Percentiles rank a stretch among this genome's conserved stretches.
These are phyloP conservation scores for Globia sparganii DNA, from an alignment of 2,888 invertebrate species.

Conservation along the genomic window DNA sequence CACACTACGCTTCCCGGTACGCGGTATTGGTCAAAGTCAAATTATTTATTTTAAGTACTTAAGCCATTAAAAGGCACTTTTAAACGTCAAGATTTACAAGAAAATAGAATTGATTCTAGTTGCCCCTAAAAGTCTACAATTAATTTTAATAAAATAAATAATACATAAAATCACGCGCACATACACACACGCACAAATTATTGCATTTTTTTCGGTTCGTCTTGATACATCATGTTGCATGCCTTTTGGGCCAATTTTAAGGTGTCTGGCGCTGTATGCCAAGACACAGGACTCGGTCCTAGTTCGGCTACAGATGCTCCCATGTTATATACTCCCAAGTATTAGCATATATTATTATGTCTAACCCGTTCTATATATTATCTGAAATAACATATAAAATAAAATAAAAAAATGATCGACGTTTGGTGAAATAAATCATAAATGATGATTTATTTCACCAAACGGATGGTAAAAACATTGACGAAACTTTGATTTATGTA, in stretches of 20 bases:
- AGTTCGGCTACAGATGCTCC: not conserved
- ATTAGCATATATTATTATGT: not conserved
- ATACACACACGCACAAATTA: too few species aligned
- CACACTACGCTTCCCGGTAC: too few species aligned
- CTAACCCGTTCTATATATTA: not conserved
- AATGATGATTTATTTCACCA: too few species aligned
- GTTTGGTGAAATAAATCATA: not conserved
- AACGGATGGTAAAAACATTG: not conserved
- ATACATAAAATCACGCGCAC: too few species aligned
- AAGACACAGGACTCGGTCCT: not conserved
- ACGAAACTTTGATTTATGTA: slow-evolving; percentile 37
- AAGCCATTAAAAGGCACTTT: not conserved
- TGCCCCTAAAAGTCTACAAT: not conserved
- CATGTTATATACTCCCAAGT: not conserved
- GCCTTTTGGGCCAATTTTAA: not conserved
- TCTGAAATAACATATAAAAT: not conserved
- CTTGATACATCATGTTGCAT: too few species aligned
- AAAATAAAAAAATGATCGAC: too few species aligned
- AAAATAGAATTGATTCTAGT: not conserved
- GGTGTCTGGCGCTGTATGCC: not conserved
- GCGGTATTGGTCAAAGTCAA: too few species aligned
- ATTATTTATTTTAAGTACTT: not conserved
- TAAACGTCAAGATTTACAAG: not conserved
- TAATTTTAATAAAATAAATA: not conserved
- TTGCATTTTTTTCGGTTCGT: too few species aligned